Evolutionary conservation across 2,888 invertebrate species (phyloP).

Genomic region (Ramazzottius varieornatus): DNA sequence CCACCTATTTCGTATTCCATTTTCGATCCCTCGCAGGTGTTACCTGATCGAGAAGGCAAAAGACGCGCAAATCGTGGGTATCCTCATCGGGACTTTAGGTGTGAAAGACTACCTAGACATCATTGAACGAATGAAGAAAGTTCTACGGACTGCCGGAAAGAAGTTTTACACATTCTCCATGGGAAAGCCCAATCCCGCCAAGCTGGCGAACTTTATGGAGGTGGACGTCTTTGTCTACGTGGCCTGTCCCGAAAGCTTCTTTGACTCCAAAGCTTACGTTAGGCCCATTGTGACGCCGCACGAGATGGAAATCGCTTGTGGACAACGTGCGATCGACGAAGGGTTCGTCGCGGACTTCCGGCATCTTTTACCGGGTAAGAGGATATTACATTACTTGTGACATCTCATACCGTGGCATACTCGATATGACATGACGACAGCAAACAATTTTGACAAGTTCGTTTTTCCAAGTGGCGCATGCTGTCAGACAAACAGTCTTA

Average conservation of each 20-base stretch:
- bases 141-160: slow-evolving; percentile 47
- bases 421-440: too few relatives aligned
- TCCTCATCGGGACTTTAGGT: slow-evolving; percentile 68
- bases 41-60: slow-evolving; percentile 67
- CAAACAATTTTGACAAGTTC: background rate
- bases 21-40: slow-evolving; percentile 45
- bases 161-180: slow-evolving; percentile 72
- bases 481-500: background rate
- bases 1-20: too few relatives aligned
- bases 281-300: slow-evolving; percentile 69
- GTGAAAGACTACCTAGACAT: slow-evolving; percentile 48
- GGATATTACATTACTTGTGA: background rate
- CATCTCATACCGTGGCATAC: too few relatives aligned
- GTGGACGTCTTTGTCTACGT: slow-evolving; percentile 74
- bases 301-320: slow-evolving; percentile 51
- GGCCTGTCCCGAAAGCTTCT: slow-evolving; percentile 66
- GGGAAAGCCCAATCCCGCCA: slow-evolving; percentile 75
- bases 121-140: slow-evolving; percentile 40
- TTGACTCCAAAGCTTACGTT: slow-evolving; percentile 55
- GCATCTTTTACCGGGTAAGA: slow-evolving; percentile 36
- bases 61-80: slow-evolving; percentile 58
- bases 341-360: slow-evolving; percentile 47
- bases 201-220: slow-evolving; percentile 79
- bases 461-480: background rate
- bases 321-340: slow-evolving; percentile 23